Evolutionary conservation across 1,140 invertebrate species (phyloP).

Genomic region (Hycleus cichorii): DNA sequence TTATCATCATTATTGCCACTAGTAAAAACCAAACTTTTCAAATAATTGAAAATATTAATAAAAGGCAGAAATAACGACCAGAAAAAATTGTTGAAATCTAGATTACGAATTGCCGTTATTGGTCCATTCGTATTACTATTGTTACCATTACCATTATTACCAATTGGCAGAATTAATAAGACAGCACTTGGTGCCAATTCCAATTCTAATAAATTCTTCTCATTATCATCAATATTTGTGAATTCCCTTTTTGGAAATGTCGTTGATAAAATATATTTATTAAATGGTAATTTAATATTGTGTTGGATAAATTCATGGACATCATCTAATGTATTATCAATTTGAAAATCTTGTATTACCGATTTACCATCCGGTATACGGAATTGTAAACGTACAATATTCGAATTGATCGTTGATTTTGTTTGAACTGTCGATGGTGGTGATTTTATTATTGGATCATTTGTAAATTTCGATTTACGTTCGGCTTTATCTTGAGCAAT

Average conservation of each 20-base stretch:
- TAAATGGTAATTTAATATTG: conserved; percentile 42
- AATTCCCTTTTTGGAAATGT: conserved; percentile 74
- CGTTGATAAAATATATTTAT: conserved; percentile 62
- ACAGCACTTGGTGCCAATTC: conserved; percentile 72
- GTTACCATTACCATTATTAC: conserved; percentile 29
- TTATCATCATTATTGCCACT: not conserved
- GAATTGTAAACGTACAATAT: conserved; percentile 67
- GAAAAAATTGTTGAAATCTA: conserved; percentile 36
- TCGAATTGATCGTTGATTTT: conserved; percentile 2
- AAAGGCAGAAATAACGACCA: conserved; percentile 44
- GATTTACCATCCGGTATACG: conserved; percentile 66
- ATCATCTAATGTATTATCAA: conserved; percentile 39
- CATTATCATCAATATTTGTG: conserved; percentile 49
- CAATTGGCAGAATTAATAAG: conserved; percentile 61
- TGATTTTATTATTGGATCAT: not conserved
- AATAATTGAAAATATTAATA: conserved; percentile 41
- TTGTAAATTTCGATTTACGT: conserved; percentile 38
- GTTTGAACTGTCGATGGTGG: not conserved
- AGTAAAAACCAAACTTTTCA: conserved; percentile 35
- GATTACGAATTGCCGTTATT: conserved; percentile 1
- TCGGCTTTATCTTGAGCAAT: conserved; percentile 69
- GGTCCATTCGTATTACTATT: not conserved
- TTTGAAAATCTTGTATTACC: conserved; percentile 40
- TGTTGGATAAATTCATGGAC: conserved; percentile 37
- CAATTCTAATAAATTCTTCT: conserved; percentile 56